Evolutionary conservation across 2,113 vertebrate species (phyloP), one percentile per base, ranked within the genome.

Genomic region (Rhodinocichla rosea): DNA sequence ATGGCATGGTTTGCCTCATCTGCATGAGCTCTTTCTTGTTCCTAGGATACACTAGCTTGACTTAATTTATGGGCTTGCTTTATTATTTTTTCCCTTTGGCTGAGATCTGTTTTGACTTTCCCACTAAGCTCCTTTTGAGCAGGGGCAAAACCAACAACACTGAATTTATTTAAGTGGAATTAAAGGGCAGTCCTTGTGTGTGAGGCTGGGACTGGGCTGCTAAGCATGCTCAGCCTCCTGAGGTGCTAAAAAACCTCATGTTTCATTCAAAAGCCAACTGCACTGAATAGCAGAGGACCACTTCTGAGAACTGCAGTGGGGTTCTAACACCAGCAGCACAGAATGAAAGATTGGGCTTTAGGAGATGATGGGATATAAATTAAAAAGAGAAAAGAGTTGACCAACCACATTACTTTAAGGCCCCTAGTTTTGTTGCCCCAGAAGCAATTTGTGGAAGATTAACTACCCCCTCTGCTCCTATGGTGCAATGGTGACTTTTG

Each of bases 11-110:
- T 92, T 79, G 88, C 70, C 82, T 84, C 13, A 17, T 83, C 84
- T 92, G 86, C 91, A 57, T 86, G 94, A 90, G 69, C 49, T 83
- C 65, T 92, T 63, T 95, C 88, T 68, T 83, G 77, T 95, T 93
- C 82, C 95, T 91, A 81, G 91, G 96, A 91, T 95, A 88, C 70
- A 82, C 57, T 95, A 93, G 64, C 64, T 92, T 94, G 83, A 56
- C 88, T 96, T 95, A 88, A 93, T 97, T 96, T 96, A 96, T 94
- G 94, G 77, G 57, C 90, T 80, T 32, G 30, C 94, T 87, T 97
- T 97, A 96, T 93, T 87, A 90, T 90, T 87, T 97, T 87, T 93
- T n/a, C 23, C 67, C 57, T 88, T 94, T 92, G 94, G 65, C 87
- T 81, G 83, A 84, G 69, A 47, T 97, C 68, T 95, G 84, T 92